Evolutionary conservation across 2,888 invertebrate genomes (phyloP).

Genomic region (Odontothrips loti): DNA sequence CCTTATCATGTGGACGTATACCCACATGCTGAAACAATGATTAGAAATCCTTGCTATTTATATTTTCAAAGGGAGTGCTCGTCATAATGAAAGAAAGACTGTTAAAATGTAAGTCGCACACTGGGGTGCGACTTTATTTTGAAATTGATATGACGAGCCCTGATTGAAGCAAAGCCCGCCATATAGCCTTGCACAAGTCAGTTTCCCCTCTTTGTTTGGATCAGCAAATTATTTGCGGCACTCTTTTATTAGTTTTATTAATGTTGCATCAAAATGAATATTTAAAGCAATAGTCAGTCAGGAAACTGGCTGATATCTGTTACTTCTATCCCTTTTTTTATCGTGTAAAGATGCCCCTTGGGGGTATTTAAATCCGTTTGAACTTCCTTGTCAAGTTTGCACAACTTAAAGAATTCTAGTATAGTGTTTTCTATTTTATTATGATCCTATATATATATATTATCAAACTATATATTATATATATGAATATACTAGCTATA

Average conservation of each 20-base stretch:
- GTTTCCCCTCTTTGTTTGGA: slow-evolving; percentile 24
- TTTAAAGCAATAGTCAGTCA: slow-evolving; percentile 24
- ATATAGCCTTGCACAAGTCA: slow-evolving; percentile 21
- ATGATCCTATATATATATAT: slow-evolving; percentile 41
- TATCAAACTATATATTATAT: slow-evolving; percentile 41
- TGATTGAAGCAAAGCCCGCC: slow-evolving; percentile 13
- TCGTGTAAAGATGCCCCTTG: slow-evolving; percentile 11
- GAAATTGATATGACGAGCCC: slow-evolving; percentile 20
- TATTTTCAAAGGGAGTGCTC: slow-evolving; percentile 18
- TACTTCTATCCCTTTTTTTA: slow-evolving; percentile 23
- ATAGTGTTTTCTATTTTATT: slow-evolving; percentile 43
- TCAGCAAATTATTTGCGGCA: slow-evolving; percentile 19
- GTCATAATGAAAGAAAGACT: slow-evolving; percentile 20
- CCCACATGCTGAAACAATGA: slow-evolving; percentile 14
- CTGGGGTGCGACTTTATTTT: slow-evolving; percentile 16
- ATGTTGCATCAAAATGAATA: slow-evolving; percentile 24
- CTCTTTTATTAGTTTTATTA: slow-evolving; percentile 16
- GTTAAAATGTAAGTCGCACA: slow-evolving; percentile 12
- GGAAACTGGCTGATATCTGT: slow-evolving; percentile 24
- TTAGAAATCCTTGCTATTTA: slow-evolving; percentile 16
- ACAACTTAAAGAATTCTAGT: slow-evolving; percentile 38
- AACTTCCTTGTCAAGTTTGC: slow-evolving; percentile 40
- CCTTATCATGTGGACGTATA: not conserved
- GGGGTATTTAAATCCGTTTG: slow-evolving; percentile 37
- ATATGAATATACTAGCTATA: slow-evolving; percentile 38